Evolutionary conservation across 2,888 invertebrate species (phyloP).

Genomic region (Dicycla oo): DNA sequence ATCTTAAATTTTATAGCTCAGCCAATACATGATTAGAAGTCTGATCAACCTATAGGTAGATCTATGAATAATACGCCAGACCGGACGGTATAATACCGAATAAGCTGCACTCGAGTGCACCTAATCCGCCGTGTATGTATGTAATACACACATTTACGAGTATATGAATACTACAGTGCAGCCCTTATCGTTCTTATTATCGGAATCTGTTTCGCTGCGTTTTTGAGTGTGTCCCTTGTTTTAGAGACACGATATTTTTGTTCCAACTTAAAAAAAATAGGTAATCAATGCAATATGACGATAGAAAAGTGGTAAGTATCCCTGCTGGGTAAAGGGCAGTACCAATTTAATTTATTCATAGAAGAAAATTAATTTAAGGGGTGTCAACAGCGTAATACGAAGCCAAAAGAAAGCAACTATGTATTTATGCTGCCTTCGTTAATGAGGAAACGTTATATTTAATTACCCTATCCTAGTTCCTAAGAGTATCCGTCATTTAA

Average conservation of each 20-base stretch:
- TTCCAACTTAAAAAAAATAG: too few relatives aligned
- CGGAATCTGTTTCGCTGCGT: constrained; percentile 56
- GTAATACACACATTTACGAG: constrained; percentile 73
- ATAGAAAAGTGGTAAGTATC: too few relatives aligned
- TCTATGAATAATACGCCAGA: constrained; percentile 16
- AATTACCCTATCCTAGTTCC: neutral
- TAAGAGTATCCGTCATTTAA: constrained; percentile 9
- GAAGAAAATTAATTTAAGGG: neutral
- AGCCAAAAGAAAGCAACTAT: neutral
- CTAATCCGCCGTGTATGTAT: constrained; percentile 46
- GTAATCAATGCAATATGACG: too few relatives aligned
- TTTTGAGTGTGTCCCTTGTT: constrained; percentile 68
- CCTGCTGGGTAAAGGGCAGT: neutral
- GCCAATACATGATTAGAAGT: constrained; percentile 30
- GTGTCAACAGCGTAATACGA: neutral
- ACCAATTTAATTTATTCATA: neutral
- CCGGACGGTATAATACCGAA: constrained; percentile 39
- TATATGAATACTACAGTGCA: constrained; percentile 75
- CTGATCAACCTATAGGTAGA: neutral
- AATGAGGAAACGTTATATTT: constrained; percentile 8
- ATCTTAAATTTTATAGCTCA: constrained; percentile 5
- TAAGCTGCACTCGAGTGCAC: constrained; percentile 38
- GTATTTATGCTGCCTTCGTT: neutral
- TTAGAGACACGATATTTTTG: constrained; percentile 13
- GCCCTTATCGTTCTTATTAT: constrained; percentile 77